Percentiles rank a stretch among this genome's conserved stretches.
Evolutionary conservation across 2,888 invertebrate genomes (phyloP).

Genomic region (Uropetala carovei): DNA sequence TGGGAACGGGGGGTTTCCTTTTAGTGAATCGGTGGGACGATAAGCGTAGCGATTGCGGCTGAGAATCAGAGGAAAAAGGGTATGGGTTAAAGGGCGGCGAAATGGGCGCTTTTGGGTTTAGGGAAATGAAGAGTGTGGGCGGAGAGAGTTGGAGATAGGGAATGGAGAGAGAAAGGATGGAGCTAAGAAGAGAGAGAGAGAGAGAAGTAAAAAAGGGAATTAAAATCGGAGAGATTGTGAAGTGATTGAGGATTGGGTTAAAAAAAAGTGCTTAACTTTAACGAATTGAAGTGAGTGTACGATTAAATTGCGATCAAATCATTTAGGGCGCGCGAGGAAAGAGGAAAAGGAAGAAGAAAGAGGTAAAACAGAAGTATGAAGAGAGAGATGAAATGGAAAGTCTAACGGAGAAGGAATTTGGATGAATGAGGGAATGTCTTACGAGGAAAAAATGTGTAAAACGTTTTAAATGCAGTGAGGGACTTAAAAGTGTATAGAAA

Average conservation of each 20-base stretch:
- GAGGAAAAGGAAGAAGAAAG: background rate
- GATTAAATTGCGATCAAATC: slow-evolving; percentile 11
- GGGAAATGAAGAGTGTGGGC: background rate
- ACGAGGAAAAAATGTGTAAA: background rate
- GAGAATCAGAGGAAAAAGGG: background rate
- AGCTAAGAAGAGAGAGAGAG: background rate
- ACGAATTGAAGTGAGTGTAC: background rate
- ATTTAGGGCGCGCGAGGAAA: background rate
- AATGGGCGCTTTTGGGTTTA: no score
- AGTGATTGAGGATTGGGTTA: background rate
- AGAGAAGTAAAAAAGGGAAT: background rate
- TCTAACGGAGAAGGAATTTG: background rate
- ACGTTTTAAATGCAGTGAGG: no score
- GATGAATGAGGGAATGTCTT: background rate
- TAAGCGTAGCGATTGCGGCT: slow-evolving; percentile 5
- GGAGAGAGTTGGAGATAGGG: background rate
- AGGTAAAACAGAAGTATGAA: background rate
- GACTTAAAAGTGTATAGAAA: no score
- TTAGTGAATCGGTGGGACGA: slow-evolving; percentile 7
- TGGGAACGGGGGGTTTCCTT: background rate
- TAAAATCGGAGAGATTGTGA: background rate
- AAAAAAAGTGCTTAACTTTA: background rate
- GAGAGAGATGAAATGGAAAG: background rate
- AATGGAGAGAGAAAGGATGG: background rate
- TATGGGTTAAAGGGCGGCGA: no score